Conservation (phyloP, 1,140 invertebrate genomes). For the Sycophaga agraensis region DNA sequence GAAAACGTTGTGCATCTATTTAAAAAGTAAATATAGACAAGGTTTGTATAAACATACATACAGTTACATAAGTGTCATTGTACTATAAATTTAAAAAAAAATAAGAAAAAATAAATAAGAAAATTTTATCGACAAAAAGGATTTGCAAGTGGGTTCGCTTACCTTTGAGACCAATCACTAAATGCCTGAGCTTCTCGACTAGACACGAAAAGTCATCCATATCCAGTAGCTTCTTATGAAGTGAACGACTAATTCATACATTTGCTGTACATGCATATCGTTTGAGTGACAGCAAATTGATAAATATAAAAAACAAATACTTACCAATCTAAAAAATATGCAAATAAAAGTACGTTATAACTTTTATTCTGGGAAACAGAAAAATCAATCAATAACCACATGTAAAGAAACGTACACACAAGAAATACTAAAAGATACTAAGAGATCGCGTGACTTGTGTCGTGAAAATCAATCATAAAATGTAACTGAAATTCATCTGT, state of each 20-base stretch:
- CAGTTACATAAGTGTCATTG: background rate
- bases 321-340: background rate
- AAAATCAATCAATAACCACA: too few relatives aligned
- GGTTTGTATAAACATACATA: too few relatives aligned
- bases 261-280: background rate
- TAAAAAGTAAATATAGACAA: too few relatives aligned
- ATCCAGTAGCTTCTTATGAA: too few relatives aligned
- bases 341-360: background rate
- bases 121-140: background rate
- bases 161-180: conserved; percentile 53
- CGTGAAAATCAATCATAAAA: too few relatives aligned
- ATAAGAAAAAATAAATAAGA: conserved; percentile 2
- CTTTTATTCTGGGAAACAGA: too few relatives aligned
- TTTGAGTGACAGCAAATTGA: background rate
- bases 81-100: background rate
- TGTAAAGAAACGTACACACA: too few relatives aligned
- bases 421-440: too few relatives aligned
- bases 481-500: too few relatives aligned
- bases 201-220: background rate
- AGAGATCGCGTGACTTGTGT: too few relatives aligned
- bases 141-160: conserved; percentile 30
- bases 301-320: background rate
- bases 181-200: conserved; percentile 47
- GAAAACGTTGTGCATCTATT: too few relatives aligned
- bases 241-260: conserved; percentile 3